Percentiles rank a stretch among this genome's conserved stretches.
These are phyloP conservation scores for Sebastes taczanowskii DNA, from an alignment of 2,797 vertebrate genomes.

Conservation along the genomic window DNA sequence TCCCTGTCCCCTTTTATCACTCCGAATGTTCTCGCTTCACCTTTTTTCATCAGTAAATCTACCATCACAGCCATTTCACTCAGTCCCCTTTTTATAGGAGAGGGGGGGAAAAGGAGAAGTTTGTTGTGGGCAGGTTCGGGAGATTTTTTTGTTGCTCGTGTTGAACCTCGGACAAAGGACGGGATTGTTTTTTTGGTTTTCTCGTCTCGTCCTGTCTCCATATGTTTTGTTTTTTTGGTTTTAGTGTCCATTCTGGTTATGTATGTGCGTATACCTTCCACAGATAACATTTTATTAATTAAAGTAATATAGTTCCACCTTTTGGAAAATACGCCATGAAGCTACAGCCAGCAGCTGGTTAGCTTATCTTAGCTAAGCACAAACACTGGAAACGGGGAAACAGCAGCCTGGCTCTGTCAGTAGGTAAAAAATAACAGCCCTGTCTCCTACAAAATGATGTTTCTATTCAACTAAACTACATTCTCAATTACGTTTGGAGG, in stretches of 20 bases:
- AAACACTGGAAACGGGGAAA: no score
- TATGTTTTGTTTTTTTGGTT: constrained; percentile 8
- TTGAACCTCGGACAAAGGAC: constrained; percentile 15
- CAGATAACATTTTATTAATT: background rate
- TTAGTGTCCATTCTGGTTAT: background rate
- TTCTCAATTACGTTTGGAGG: no score
- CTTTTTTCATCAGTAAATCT: constrained; percentile 80
- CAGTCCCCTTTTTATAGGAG: constrained; percentile 41
- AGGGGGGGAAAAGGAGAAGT: constrained; percentile 29
- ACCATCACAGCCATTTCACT: constrained; percentile 73
- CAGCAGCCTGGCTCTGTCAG: background rate
- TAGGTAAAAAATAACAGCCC: no score
- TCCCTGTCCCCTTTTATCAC: constrained; percentile 87
- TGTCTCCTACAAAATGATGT: accelerated
- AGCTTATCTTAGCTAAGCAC: background rate
- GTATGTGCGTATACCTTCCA: background rate
- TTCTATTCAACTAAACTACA: no score
- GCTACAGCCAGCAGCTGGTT: background rate
- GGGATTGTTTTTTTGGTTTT: constrained; percentile 21
- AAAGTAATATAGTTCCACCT: background rate
- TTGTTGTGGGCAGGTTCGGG: constrained; percentile 51
- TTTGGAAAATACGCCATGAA: background rate
- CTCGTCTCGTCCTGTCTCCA: background rate
- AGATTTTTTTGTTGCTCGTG: background rate
- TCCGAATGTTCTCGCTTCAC: constrained; percentile 78